phyloP scores from a whole-genome alignment of 2,113 vertebrate species.

The Poeciliopsis occidentalis region DNA sequence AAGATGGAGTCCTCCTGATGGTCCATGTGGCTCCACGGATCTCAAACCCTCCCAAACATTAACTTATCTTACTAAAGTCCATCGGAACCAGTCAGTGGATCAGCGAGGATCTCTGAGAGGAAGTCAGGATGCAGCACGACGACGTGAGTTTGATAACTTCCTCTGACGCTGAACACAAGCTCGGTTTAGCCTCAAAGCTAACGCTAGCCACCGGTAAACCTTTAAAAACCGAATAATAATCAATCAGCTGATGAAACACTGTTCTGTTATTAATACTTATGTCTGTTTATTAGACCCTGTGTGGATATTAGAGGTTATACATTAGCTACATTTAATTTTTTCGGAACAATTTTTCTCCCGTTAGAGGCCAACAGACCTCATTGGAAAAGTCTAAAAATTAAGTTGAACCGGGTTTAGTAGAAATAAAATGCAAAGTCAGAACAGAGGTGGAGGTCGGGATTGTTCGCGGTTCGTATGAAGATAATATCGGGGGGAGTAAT shows the following conservation, averaged over 20 bases:
- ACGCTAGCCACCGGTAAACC: slow-evolving; percentile 7
- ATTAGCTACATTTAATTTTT: background rate
- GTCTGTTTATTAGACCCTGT: background rate
- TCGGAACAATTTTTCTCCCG: background rate
- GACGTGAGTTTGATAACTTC: slow-evolving; percentile 69
- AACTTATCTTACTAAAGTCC: fast-evolving
- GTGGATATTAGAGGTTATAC: background rate
- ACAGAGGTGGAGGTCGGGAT: too few relatives aligned
- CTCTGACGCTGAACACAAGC: fast-evolving
- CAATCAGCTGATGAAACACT: background rate
- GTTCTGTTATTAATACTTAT: background rate
- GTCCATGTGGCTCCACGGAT: slow-evolving; percentile 56
- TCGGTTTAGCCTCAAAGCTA: slow-evolving; percentile 14
- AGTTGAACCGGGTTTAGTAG: background rate
- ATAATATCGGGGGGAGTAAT: background rate
- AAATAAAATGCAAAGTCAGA: background rate
- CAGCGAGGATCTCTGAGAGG: background rate
- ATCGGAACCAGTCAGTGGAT: fast-evolving
- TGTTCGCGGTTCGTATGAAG: fast-evolving
- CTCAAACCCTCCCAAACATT: too few relatives aligned
- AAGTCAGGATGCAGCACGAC: slow-evolving; percentile 80
- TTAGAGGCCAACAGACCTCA: background rate
- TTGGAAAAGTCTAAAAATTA: background rate
- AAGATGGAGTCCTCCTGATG: slow-evolving; percentile 42
- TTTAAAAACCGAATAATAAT: background rate